These are phyloP conservation scores for Saccostrea echinata DNA, from an alignment of 1,140 invertebrate genomes.

Conservation along the genomic window DNA sequence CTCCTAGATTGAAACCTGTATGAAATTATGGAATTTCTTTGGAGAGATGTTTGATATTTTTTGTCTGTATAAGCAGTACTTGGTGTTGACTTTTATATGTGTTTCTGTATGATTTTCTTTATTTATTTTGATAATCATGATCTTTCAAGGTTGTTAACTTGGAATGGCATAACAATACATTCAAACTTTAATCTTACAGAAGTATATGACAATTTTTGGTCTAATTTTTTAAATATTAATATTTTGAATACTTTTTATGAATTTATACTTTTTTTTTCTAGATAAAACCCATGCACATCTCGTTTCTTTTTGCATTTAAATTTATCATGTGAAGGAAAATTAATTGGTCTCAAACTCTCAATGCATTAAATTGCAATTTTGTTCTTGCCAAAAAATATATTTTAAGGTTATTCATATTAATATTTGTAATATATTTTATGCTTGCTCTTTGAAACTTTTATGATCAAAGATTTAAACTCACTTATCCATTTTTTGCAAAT, in stretches of 20 bases:
- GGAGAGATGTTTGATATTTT: background rate
- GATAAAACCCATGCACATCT: background rate
- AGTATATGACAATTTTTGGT: too few species aligned
- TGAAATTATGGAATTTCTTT: too few species aligned
- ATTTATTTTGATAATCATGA: background rate
- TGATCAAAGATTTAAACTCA: too few species aligned
- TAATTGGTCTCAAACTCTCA: background rate
- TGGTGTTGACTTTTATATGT: background rate
- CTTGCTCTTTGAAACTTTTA: too few species aligned
- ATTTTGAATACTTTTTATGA: background rate
- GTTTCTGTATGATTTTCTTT: background rate
- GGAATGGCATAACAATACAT: conserved; percentile 10
- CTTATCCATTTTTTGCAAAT: too few species aligned
- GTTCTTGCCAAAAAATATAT: background rate
- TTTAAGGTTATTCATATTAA: too few species aligned
- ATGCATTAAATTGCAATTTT: background rate
- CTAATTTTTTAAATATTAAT: background rate
- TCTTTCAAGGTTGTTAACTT: background rate
- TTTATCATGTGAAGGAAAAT: background rate
- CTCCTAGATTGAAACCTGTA: too few species aligned
- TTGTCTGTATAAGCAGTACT: background rate
- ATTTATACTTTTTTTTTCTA: background rate
- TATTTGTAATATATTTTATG: too few species aligned
- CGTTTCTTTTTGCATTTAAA: background rate
- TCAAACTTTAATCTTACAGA: background rate